A percentile compares a stretch with the other conserved stretches of the same genome.
phyloP scores from a whole-genome alignment of 2,888 invertebrate genomes.

The Agrypnus murinus region DNA sequence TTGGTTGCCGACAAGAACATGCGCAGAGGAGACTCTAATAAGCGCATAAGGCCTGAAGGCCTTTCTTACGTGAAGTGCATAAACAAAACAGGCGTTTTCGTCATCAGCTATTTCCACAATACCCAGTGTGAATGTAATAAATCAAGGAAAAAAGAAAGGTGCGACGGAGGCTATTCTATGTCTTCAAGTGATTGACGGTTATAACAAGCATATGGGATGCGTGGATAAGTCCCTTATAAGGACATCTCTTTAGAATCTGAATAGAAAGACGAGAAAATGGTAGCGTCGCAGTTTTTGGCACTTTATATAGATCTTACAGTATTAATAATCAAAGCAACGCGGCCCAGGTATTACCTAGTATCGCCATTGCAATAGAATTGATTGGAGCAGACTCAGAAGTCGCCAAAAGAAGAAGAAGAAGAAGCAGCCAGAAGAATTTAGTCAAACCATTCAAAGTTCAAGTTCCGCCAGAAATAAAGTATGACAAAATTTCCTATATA shows the following conservation, averaged over 20 bases:
- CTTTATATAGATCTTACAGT: neutral
- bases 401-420: neutral
- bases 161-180: neutral
- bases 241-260: neutral
- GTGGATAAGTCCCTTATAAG: neutral
- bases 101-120: neutral
- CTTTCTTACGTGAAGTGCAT: neutral
- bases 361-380: neutral
- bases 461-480: slow-evolving; percentile 42
- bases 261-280: neutral
- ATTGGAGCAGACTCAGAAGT: neutral
- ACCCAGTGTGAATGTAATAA: neutral
- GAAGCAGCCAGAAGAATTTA: neutral
- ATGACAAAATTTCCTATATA: slow-evolving; percentile 49
- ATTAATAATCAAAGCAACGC: neutral
- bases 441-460: slow-evolving; percentile 43
- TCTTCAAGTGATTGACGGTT: neutral
- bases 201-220: neutral
- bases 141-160: neutral
- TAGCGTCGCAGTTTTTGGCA: neutral
- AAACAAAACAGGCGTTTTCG: neutral
- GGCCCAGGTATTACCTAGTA: neutral
- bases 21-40: neutral
- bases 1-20: neutral
- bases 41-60: neutral